Base-by-base conservation (phyloP, 2,113 vertebrate genomes). In the Rhinopomastus cyanomelas region DNA sequence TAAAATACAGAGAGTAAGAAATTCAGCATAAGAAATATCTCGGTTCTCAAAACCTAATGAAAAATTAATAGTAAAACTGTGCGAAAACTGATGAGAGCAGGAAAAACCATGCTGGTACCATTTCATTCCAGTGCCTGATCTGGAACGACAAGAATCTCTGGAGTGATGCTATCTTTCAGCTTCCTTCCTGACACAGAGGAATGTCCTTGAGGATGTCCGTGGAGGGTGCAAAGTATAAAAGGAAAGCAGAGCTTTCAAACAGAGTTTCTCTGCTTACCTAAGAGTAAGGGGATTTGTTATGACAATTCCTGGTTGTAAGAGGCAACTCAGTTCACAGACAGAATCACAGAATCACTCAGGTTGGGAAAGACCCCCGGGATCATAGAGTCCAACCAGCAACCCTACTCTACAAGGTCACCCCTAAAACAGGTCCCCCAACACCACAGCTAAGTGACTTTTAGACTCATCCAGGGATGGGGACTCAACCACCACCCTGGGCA, bases 261-360 rank as follows among this genome's bases (percentile, higher is more conserved):
- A 96, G 92, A 96, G 96, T 93, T 96, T 96, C 96, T 96, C 92
- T 96, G 95, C 94, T 97, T 96, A 87, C 92, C 96, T 96, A 92
- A 96, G 91, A 94, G 89, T 46, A 93, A 46, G 60, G 80, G 90
- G 94, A 97, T 96, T 96, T 96, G 91, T 94, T 95, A 93, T 90
- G 96, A 95, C 96, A 97, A 93, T 94, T 96, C 88, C 84, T 95
- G 90, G 79, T 94, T 94, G 65, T 88, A 95, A 95, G 96, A 97
- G 94, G 93, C 94, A 96, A 64, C 92, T 95, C 96, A 95, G 89
- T 97, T 92, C 86, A 86, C 61, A 34, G n/a, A n/a, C n/a, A n/a
- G n/a, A n/a, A n/a, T n/a, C n/a, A n/a, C n/a, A n/a, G n/a, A n/a
- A n/a, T n/a, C n/a, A n/a, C n/a, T n/a, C n/a, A n/a, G n/a, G n/a